Evolutionary conservation across 2,113 vertebrate species (phyloP), one percentile per base, ranked within the genome.

Genomic region (Spermophilus dauricus): DNA sequence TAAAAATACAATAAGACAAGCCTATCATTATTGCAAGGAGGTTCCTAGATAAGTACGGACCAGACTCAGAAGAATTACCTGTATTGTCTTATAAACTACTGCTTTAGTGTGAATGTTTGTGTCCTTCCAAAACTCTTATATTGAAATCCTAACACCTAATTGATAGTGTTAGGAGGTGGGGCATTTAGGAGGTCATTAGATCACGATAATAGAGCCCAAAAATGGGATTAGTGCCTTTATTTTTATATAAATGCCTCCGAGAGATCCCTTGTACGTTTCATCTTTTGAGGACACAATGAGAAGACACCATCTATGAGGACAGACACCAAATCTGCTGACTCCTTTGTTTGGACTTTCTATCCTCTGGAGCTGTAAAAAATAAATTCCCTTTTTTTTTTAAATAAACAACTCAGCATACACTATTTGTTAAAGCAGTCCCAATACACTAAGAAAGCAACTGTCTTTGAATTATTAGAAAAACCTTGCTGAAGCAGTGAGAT

Each of bases 61-160:
- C 48, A 93, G 51, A 75, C 77, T 91, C 45, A 83, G 32, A 32
- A 75, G 77, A 95, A 96, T 95, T 88, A 88, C 56, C 22, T 58
- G 3, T 28, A 63, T 85, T 8, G 12, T 42, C 48, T 84, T 84
- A 67, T 82, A 65, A 91, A 4, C 34, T 80, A 86, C 28, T 67
- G 28, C 14, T 80, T 20, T 53, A 34, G 1, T 69, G 70, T 53
- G 77, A 94, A 95, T 37, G 10, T 67, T 93, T 73, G 32, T 67
- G 32, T 67, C 48, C 11, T 32, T 4, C 26, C 13, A 17, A 88
- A 69, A 82, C 53, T 73, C 10, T 51, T 75, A 32, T 58, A 17
- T 56, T 84, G 42, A 94, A 96, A 87, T n/a, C 8, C 6, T 48
- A 93, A 81, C 17, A 30, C 26, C 51, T 58, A 45, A 39, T 32